A percentile compares a stretch with the other conserved stretches of the same genome.
These are phyloP conservation scores for Mythimna albipuncta DNA, from an alignment of 2,888 invertebrate genomes.

Conservation along the genomic window DNA sequence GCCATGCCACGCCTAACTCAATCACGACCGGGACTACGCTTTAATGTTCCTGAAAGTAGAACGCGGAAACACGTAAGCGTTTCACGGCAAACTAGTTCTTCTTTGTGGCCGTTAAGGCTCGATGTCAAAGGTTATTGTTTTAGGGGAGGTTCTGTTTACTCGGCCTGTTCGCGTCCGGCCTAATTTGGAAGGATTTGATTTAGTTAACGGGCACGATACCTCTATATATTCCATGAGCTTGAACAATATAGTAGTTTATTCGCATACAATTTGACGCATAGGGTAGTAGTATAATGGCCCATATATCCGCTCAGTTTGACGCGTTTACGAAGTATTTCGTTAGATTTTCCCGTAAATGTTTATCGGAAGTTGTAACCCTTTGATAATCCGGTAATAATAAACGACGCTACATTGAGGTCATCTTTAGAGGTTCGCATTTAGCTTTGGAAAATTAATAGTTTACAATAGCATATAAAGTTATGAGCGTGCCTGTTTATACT, in stretches of 20 bases:
- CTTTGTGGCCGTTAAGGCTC: constrained; percentile 62
- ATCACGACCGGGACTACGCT: constrained; percentile 81
- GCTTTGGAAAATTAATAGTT: constrained; percentile 19
- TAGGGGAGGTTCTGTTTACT: constrained; percentile 77
- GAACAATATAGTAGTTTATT: constrained; percentile 38
- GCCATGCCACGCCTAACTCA: constrained; percentile 86
- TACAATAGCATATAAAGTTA: constrained; percentile 4
- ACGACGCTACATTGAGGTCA: constrained; percentile 43
- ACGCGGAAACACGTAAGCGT: constrained; percentile 74
- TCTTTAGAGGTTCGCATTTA: constrained; percentile 26
- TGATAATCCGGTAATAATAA: constrained; percentile 55
- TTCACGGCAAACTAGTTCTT: constrained; percentile 71
- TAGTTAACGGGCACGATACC: constrained; percentile 65
- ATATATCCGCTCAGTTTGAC: constrained; percentile 51
- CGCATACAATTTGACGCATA: constrained; percentile 50
- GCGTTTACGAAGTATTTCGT: constrained; percentile 54
- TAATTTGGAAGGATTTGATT: constrained; percentile 75
- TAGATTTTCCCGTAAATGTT: constrained; percentile 52
- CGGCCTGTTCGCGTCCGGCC: constrained; percentile 69
- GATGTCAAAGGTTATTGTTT: constrained; percentile 65
- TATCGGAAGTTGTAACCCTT: constrained; percentile 51
- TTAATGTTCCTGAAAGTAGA: constrained; percentile 85
- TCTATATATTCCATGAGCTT: constrained; percentile 43
- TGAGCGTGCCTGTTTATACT: constrained; percentile 6
- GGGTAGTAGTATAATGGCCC: constrained; percentile 40